A percentile compares a stretch with the other conserved stretches of the same genome.
Evolutionary conservation across 1,140 invertebrate genomes (phyloP).

Genomic region (Asobara japonica): DNA sequence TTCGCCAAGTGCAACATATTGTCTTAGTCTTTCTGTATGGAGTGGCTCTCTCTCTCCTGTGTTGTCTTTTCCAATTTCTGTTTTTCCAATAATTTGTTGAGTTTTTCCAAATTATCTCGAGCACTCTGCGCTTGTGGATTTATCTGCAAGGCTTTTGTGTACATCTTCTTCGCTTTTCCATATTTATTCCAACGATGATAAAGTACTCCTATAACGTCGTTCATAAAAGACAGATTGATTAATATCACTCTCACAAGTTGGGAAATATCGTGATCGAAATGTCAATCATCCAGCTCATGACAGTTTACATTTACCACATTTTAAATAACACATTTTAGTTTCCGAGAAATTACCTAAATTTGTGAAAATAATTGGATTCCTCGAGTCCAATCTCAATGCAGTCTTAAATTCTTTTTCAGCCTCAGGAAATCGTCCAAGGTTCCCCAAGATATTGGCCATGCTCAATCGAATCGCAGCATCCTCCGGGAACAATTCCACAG

Average conservation of each 20-base stretch:
- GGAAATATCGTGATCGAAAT: slow-evolving; percentile 13
- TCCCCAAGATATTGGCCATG: slow-evolving; percentile 88
- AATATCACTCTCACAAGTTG: slow-evolving; percentile 47
- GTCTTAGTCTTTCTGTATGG: no score
- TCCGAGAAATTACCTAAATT: slow-evolving; percentile 78
- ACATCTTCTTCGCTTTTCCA: slow-evolving; percentile 77
- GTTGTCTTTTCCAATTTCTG: not conserved
- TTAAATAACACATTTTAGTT: no score
- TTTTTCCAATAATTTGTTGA: slow-evolving; percentile 38
- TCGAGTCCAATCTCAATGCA: slow-evolving; percentile 77
- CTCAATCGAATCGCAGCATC: slow-evolving; percentile 85
- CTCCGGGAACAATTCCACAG: slow-evolving; percentile 75
- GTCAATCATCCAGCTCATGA: not conserved
- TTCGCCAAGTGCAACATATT: no score
- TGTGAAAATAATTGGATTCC: slow-evolving; percentile 78
- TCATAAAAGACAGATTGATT: no score
- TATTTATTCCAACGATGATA: slow-evolving; percentile 93
- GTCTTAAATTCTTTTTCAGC: slow-evolving; percentile 84
- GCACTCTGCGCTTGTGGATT: slow-evolving; percentile 76
- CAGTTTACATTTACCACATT: not conserved
- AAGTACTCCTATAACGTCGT: slow-evolving; percentile 86
- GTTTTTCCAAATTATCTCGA: slow-evolving; percentile 73
- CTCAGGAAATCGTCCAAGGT: slow-evolving; percentile 77
- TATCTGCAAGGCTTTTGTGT: slow-evolving; percentile 78
- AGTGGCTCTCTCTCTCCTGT: no score